Evolutionary conservation across 2,888 invertebrate species (phyloP), one percentile per base, ranked within the genome.

Genomic region (Galerucella pusilla): DNA sequence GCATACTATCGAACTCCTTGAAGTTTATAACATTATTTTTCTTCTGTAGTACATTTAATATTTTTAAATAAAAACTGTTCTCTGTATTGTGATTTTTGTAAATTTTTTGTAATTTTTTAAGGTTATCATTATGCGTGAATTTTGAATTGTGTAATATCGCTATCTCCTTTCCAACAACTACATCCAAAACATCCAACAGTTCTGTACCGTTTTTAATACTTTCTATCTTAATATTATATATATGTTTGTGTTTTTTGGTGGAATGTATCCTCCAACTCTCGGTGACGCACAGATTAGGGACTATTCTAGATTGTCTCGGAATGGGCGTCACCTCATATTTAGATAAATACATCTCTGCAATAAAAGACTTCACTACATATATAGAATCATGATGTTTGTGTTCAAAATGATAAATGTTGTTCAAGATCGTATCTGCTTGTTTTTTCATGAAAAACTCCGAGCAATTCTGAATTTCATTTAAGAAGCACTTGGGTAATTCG

Each of bases 351-450:
- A 90, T 88, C 28, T 90, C 85, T 0, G 91, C 91, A 0, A 92
- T 90, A 12, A 88, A 83, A 0, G 81, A 75, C 79, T 84, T 83
- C 54, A 84, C 16, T 78, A 79, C 78, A 78, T 84, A 78, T 61
- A 82, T 75, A 75, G 83, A 77, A 65, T 71, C 71, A 46, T 73
- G 65, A 54, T 65, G 64, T 46, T 67, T 87, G 63, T 88, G 64
- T 86, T 89, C 84, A 82, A 92, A 94, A 4, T 91, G 89, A 79
- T 88, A 86, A 68, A 94, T 90, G 83, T 94, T 95, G 73, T 91
- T 89, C 79, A 91, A 88, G 66, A 95, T 94, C 0, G 92, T 92
- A 79, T 89, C 87, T 74, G 91, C 91, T 85, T 95, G 95, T 73
- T 90, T 89, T 54, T 89, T 88, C 87, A 92, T 92, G 83, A 94